A percentile compares a stretch with the other conserved stretches of the same genome.
Conservation (phyloP, 2,113 vertebrate genomes). For the Hepsetus odoe region DNA sequence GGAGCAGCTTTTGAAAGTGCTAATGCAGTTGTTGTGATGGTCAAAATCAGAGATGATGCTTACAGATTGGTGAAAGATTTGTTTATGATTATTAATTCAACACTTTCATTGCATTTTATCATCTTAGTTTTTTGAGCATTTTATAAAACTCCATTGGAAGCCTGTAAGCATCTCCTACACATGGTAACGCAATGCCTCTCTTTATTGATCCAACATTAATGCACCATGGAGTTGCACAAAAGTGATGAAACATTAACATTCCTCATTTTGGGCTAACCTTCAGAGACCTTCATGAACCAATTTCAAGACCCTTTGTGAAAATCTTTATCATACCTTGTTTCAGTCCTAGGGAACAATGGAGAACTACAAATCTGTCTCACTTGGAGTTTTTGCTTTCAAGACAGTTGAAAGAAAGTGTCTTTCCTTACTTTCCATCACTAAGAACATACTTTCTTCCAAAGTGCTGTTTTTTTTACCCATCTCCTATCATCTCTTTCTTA, state of each 20-base stretch:
- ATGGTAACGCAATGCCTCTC: too few relatives aligned
- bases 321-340: not conserved
- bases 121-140: too few relatives aligned
- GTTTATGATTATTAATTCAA: too few relatives aligned
- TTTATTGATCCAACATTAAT: too few relatives aligned
- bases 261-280: not conserved
- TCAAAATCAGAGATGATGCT: too few relatives aligned
- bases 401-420: not conserved
- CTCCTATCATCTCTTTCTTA: slow-evolving; percentile 5
- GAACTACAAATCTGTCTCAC: not conserved
- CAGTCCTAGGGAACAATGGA: not conserved
- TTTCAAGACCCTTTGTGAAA: not conserved
- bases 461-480: not conserved
- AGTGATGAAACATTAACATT: not conserved
- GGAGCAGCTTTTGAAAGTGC: too few relatives aligned
- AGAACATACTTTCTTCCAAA: not conserved
- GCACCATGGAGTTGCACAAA: too few relatives aligned
- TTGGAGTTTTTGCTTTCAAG: not conserved
- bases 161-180: too few relatives aligned
- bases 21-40: too few relatives aligned
- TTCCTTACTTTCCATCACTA: not conserved
- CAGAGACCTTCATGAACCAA: not conserved
- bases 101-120: too few relatives aligned
- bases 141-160: too few relatives aligned
- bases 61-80: too few relatives aligned